Evolutionary conservation across 2,113 vertebrate species (phyloP).

Genomic region (Drymodes brunneopygia): DNA sequence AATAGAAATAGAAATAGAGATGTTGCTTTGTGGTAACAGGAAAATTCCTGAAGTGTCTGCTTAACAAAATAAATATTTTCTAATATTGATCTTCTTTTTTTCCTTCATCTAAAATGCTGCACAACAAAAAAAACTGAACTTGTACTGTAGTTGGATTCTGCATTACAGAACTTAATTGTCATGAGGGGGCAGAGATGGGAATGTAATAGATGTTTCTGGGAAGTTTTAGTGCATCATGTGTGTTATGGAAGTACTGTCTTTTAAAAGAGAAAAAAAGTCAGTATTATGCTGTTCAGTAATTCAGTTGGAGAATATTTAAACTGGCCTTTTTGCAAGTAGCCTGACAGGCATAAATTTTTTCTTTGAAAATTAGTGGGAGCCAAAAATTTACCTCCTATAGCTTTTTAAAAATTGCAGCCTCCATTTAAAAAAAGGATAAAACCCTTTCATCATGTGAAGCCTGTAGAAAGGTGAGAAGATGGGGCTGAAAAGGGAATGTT

Average conservation of each 20-base stretch:
- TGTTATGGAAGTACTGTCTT: not conserved
- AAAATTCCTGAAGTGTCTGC: not conserved
- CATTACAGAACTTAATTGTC: not conserved
- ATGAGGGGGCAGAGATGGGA: not conserved
- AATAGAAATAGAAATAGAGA: too few relatives aligned
- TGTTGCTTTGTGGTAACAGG: not conserved
- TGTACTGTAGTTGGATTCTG: fast-evolving
- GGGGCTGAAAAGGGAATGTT: not conserved
- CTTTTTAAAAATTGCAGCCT: not conserved
- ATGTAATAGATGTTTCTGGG: not conserved
- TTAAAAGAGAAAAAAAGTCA: not conserved
- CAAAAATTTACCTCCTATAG: not conserved
- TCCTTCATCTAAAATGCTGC: not conserved
- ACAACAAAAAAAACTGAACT: not conserved
- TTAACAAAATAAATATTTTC: not conserved
- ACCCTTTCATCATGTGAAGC: not conserved
- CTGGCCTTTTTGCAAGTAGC: not conserved
- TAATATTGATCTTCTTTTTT: not conserved
- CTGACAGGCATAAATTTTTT: not conserved
- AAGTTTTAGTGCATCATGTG: not conserved
- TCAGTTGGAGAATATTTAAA: not conserved
- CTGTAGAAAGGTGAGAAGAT: not conserved
- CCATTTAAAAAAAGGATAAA: not conserved
- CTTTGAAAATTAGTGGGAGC: not conserved
- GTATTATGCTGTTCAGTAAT: not conserved